These are phyloP conservation scores for Microctenopoma stevenorrisi DNA, from an alignment of 2,797 vertebrate species.

Conservation along the genomic window DNA sequence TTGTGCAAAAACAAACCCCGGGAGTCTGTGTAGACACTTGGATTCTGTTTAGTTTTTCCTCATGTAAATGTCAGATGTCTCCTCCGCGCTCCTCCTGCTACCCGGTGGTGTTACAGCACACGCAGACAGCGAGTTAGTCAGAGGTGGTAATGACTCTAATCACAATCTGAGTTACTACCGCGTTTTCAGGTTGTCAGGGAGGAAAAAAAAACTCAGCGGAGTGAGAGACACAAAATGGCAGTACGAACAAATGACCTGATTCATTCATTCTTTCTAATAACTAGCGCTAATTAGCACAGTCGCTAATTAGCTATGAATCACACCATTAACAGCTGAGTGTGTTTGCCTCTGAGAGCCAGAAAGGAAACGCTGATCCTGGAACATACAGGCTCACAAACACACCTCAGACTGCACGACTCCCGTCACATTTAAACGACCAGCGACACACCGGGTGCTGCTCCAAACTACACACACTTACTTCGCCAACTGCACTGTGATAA, in stretches of 20 bases:
- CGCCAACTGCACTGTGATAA: constrained; percentile 35
- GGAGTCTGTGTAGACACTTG: constrained; percentile 9
- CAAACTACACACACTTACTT: constrained; percentile 27
- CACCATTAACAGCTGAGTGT: constrained; percentile 74
- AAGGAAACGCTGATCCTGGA: constrained; percentile 21
- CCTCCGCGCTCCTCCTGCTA: constrained; percentile 10
- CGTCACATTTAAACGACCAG: constrained; percentile 49
- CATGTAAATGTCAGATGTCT: constrained; percentile 42
- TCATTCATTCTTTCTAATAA: constrained; percentile 79
- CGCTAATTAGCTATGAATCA: constrained; percentile 84
- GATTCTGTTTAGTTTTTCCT: constrained; percentile 35
- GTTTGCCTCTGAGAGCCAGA: constrained; percentile 62
- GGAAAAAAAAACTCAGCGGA: constrained; percentile 34
- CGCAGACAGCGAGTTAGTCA: constrained; percentile 44
- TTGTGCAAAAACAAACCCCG: constrained; percentile 10
- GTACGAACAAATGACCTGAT: constrained; percentile 45
- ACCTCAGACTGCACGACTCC: constrained; percentile 31
- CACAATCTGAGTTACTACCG: constrained; percentile 25
- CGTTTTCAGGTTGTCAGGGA: constrained; percentile 42
- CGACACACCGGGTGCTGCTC: constrained; percentile 13
- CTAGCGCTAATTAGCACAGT: constrained; percentile 78
- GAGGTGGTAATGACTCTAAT: constrained; percentile 41
- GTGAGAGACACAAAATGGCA: constrained; percentile 58
- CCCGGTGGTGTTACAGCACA: constrained; percentile 1
- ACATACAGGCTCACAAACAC: constrained; percentile 19